Conservation (phyloP, 2,797 vertebrate species). For the Allobates femoralis region DNA sequence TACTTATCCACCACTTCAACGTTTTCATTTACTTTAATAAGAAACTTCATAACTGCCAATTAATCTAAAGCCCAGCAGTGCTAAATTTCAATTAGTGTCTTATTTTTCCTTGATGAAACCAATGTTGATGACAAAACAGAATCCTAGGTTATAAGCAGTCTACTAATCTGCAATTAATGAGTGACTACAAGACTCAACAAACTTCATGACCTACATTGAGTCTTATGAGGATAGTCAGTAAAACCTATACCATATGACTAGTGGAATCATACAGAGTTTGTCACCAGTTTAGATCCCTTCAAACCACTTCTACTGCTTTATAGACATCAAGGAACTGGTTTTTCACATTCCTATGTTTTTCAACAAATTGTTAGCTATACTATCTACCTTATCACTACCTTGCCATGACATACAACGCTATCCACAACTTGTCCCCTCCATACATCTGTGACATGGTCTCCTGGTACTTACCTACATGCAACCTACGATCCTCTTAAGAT, state of each 20-base stretch:
- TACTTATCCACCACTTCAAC: neutral
- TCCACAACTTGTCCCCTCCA: no score
- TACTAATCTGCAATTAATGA: constrained; percentile 8
- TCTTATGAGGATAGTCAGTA: neutral
- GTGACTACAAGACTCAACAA: neutral
- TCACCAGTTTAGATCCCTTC: no score
- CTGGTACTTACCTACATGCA: no score
- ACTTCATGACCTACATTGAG: neutral
- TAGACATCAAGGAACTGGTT: no score
- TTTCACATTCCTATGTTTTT: no score
- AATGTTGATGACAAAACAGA: constrained; percentile 19
- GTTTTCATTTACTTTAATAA: constrained; percentile 19
- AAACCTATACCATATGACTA: neutral
- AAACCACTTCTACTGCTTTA: no score
- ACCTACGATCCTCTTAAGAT: no score
- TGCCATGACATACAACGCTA: no score
- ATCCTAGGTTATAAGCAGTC: neutral
- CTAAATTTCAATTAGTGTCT: constrained; percentile 22
- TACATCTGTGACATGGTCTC: no score
- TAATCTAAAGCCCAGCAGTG: constrained; percentile 9
- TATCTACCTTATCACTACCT: no score
- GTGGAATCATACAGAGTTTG: neutral
- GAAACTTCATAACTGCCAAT: constrained; percentile 3
- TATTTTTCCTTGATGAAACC: constrained; percentile 1
- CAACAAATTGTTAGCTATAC: no score